Percentiles rank a stretch among this genome's conserved stretches.
These are phyloP conservation scores for Neuroscelio doddi DNA, from an alignment of 2,888 invertebrate species.

Conservation along the genomic window DNA sequence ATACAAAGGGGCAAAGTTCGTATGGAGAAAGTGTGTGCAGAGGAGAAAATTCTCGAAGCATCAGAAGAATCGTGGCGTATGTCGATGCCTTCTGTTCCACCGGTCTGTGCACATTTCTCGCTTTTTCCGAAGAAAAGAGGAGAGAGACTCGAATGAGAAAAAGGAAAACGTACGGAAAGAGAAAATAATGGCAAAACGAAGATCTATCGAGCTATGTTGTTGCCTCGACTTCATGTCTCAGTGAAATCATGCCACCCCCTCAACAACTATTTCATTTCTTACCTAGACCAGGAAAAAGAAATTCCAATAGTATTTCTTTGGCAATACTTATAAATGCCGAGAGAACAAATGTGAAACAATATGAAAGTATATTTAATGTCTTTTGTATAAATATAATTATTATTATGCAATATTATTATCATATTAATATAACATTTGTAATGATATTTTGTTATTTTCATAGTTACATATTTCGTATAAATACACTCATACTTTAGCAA, in stretches of 20 bases:
- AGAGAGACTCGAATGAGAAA: slow-evolving; percentile 18
- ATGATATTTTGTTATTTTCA: too few species aligned
- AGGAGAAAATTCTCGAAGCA: slow-evolving; percentile 29
- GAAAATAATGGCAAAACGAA: slow-evolving; percentile 35
- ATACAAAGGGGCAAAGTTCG: slow-evolving; percentile 36
- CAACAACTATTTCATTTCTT: slow-evolving; percentile 35
- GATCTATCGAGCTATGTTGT: slow-evolving; percentile 35
- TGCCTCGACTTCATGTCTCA: slow-evolving; percentile 30
- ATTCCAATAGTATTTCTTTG: slow-evolving; percentile 33
- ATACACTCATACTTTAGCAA: too few species aligned
- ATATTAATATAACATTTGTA: too few species aligned
- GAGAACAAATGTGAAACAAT: too few species aligned
- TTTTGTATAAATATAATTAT: too few species aligned
- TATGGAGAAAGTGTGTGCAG: slow-evolving; percentile 22
- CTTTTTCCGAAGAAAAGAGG: slow-evolving; percentile 2
- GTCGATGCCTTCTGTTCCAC: slow-evolving; percentile 37
- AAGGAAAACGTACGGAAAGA: slow-evolving; percentile 28
- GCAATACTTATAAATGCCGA: slow-evolving; percentile 24
- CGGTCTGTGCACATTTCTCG: slow-evolving; percentile 42
- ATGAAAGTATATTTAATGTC: too few species aligned
- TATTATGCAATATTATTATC: too few species aligned
- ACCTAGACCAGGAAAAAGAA: slow-evolving; percentile 27
- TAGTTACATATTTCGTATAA: too few species aligned
- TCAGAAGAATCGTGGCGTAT: slow-evolving; percentile 33
- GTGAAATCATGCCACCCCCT: slow-evolving; percentile 27